Conservation (phyloP, 1,140 invertebrate genomes). For the Heliconius eleuchia region DNA sequence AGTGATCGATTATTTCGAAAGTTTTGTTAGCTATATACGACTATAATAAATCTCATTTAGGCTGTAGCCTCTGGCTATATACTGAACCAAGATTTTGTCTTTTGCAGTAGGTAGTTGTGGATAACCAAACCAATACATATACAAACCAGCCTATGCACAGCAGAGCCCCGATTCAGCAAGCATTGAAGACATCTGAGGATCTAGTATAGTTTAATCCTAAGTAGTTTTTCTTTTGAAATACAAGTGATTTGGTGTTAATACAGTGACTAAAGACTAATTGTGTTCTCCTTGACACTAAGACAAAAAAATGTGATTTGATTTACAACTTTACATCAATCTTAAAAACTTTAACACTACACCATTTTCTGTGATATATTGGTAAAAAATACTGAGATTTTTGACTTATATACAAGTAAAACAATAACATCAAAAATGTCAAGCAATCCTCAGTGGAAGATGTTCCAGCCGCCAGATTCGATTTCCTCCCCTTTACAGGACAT, state of each 20-base stretch:
- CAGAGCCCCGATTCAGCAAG: slow-evolving; percentile 91
- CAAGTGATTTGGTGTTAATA: slow-evolving; percentile 67
- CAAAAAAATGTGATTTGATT: slow-evolving; percentile 28
- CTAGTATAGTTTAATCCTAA: slow-evolving; percentile 76
- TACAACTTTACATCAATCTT: slow-evolving; percentile 14
- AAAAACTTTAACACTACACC: slow-evolving; percentile 14
- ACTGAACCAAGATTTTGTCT: not conserved
- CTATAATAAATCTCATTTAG: not conserved
- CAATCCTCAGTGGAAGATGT: slow-evolving; percentile 95
- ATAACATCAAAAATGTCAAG: slow-evolving; percentile 85
- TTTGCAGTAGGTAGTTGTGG: slow-evolving; percentile 39
- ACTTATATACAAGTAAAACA: slow-evolving; percentile 67
- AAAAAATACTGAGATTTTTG: slow-evolving; percentile 69
- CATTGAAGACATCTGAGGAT: slow-evolving; percentile 96
- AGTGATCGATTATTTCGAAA: slow-evolving; percentile 3
- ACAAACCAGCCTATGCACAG: slow-evolving; percentile 64
- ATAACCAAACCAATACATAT: slow-evolving; percentile 32
- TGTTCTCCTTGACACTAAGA: slow-evolving; percentile 46
- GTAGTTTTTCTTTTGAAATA: slow-evolving; percentile 64
- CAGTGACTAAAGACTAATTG: slow-evolving; percentile 49
- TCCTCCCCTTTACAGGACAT: slow-evolving; percentile 76
- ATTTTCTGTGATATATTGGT: slow-evolving; percentile 37
- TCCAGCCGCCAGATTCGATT: slow-evolving; percentile 89
- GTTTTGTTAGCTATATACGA: not conserved
- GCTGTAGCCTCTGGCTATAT: not conserved